Evolutionary conservation across 2,888 invertebrate genomes (phyloP).

Genomic region (Pasiphila rectangulata): DNA sequence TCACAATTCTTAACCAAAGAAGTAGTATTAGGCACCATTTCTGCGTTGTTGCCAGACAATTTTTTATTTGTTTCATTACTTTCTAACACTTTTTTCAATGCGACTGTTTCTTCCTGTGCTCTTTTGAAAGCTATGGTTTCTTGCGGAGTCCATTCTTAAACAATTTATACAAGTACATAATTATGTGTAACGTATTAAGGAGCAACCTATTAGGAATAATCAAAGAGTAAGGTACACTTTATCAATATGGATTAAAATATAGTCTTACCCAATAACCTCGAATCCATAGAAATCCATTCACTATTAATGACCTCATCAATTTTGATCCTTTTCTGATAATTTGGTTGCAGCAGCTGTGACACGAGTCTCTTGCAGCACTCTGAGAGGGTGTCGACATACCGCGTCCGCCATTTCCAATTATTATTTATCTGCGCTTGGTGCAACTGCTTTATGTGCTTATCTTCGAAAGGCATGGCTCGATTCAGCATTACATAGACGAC

Average conservation of each 20-base stretch:
- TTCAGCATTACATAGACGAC: conserved; percentile 91
- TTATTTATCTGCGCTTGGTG: conserved; percentile 82
- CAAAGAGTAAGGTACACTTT: too few species aligned
- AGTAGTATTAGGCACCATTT: conserved; percentile 42
- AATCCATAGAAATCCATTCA: conserved; percentile 86
- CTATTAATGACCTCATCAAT: conserved; percentile 80
- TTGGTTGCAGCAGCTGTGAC: conserved; percentile 84
- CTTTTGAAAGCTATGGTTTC: conserved; percentile 64
- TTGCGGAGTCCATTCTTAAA: conserved; percentile 68
- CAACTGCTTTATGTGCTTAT: conserved; percentile 85
- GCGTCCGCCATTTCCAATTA: conserved; percentile 86
- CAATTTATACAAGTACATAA: too few species aligned
- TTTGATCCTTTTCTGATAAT: conserved; percentile 79
- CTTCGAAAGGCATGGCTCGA: conserved; percentile 91
- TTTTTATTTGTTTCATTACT: conserved; percentile 28
- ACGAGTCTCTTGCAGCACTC: conserved; percentile 83
- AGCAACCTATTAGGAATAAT: too few species aligned
- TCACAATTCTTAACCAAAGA: conserved; percentile 51
- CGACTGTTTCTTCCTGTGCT: conserved; percentile 58
- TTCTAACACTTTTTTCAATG: conserved; percentile 45
- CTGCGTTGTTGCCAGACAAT: conserved; percentile 31
- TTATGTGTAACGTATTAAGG: too few species aligned
- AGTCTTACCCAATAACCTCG: conserved; percentile 64
- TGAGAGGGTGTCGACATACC: conserved; percentile 79
- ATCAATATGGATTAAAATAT: conserved; percentile 5